A percentile compares a stretch with the other conserved stretches of the same genome.
Conservation (phyloP, 2,888 invertebrate species). For the Cheilosia scutellata region DNA sequence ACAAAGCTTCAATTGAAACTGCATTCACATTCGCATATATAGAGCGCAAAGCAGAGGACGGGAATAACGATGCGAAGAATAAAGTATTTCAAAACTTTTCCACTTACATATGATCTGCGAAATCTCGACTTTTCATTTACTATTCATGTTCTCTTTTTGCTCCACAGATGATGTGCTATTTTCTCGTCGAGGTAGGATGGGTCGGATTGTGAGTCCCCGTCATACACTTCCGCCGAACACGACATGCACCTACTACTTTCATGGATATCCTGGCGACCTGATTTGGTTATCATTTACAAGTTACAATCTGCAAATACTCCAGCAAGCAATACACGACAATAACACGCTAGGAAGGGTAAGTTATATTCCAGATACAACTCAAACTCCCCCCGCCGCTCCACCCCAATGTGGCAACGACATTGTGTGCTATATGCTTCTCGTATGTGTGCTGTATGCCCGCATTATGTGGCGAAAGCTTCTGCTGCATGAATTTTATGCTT, state of each 20-base stretch:
- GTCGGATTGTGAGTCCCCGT: slow-evolving; percentile 90
- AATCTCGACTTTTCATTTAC: slow-evolving; percentile 72
- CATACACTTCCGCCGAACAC: slow-evolving; percentile 94
- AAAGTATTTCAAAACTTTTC: slow-evolving; percentile 66
- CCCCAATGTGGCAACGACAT: slow-evolving; percentile 22
- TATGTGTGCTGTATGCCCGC: slow-evolving; percentile 24
- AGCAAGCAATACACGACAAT: slow-evolving; percentile 86
- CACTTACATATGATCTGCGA: slow-evolving; percentile 69
- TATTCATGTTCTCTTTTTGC: slow-evolving; percentile 55
- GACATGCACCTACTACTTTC: slow-evolving; percentile 94
- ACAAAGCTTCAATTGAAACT: slow-evolving; percentile 69
- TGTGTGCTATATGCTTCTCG: slow-evolving; percentile 2
- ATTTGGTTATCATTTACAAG: slow-evolving; percentile 95
- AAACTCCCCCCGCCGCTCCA: neutral
- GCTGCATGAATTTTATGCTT: slow-evolving; percentile 53
- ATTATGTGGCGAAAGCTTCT: slow-evolving; percentile 44
- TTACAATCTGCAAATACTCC: slow-evolving; percentile 91
- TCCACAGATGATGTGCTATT: slow-evolving; percentile 84
- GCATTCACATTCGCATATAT: neutral
- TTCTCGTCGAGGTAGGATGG: slow-evolving; percentile 88
- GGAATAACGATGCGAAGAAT: slow-evolving; percentile 26
- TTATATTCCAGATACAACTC: slow-evolving; percentile 58
- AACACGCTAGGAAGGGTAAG: slow-evolving; percentile 84
- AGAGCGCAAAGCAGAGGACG: neutral
- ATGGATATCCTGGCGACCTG: slow-evolving; percentile 91